Evolutionary conservation across 2,888 invertebrate species (phyloP), one percentile per base, ranked within the genome.

Genomic region (Thereva unica): DNA sequence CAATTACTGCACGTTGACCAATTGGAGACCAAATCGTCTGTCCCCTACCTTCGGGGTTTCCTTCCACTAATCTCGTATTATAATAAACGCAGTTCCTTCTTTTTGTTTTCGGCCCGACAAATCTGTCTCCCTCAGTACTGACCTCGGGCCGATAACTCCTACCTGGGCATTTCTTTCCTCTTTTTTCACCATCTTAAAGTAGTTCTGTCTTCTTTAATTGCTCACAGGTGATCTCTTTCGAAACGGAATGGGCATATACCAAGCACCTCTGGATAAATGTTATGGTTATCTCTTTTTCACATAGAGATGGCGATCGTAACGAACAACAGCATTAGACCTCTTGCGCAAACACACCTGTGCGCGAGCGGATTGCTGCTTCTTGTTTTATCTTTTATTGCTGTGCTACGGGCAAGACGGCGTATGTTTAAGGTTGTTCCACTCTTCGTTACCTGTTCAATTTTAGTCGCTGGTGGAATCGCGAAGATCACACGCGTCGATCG

Each of bases 341-440:
- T 64, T 66, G 63, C 67, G 67, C 64, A 68, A 68, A 59, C 68
- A 66, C 66, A 68, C 68, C 66, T 67, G 66, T 66, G 59, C 59
- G 35, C 53, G 49, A 45, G 47, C 38, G 45, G 23, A 49, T 49
- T 8, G 9, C 53, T 8, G 9, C 53, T 5, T 47, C 42, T n/a
- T 61, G 23, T 50, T 38, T 9, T 35, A 38, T 10, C 53, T 40
- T 53, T 53, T 40, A 38, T 40, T 53, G n/a, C 53, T 8, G 10
- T 38, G 34, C 23, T 38, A 35, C 35, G 47, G 23, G 23, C 2
- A 23, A 23, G 23, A 23, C 12, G 61, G 61, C 41, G 40, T n/a
- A n/a, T 23, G 49, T 8, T 41, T 61, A 23, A 41, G 47, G 61
- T 10, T 61, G 61, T 61, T 10, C 61, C 61, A 50, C 41, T 61